Conservation (phyloP, 2,888 invertebrate genomes). For the Heteromyza rotundicornis region DNA sequence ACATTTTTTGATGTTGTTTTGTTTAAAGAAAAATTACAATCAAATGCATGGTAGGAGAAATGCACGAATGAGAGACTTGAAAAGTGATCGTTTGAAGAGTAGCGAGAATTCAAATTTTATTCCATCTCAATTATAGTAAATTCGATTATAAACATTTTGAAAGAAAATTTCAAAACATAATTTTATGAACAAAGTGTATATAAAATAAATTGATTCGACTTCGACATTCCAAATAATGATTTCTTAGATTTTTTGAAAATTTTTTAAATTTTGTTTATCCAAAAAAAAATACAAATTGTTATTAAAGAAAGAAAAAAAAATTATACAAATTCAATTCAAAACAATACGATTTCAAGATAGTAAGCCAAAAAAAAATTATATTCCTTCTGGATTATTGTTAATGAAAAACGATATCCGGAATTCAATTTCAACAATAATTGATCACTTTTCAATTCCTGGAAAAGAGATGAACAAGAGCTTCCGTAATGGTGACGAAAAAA, state of each 20-base stretch:
- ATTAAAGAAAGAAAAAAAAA: conserved; percentile 8
- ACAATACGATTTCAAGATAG: conserved; percentile 14
- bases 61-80: conserved; percentile 34
- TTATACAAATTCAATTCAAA: conserved; percentile 15
- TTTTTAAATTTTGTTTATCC: conserved; percentile 1
- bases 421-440: conserved; percentile 14
- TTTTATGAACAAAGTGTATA: too few species aligned
- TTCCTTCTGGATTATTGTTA: too few species aligned
- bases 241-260: not conserved
- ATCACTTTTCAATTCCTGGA: conserved; percentile 44
- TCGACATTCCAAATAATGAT: too few species aligned
- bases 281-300: not conserved
- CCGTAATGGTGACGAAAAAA: conserved; percentile 36
- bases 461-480: conserved; percentile 32
- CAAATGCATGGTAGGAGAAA: conserved; percentile 25
- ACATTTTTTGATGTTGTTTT: conserved; percentile 12
- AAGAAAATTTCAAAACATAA: too few species aligned
- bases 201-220: too few species aligned
- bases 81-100: conserved; percentile 37
- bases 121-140: too few species aligned
- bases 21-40: conserved; percentile 1
- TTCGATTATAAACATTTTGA: too few species aligned
- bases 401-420: too few species aligned
- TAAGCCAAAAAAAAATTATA: not conserved
- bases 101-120: not conserved